Percentiles rank a stretch among this genome's conserved stretches.
These are phyloP conservation scores for Nesogale talazaci DNA, from an alignment of 2,113 vertebrate genomes.

Conservation along the genomic window DNA sequence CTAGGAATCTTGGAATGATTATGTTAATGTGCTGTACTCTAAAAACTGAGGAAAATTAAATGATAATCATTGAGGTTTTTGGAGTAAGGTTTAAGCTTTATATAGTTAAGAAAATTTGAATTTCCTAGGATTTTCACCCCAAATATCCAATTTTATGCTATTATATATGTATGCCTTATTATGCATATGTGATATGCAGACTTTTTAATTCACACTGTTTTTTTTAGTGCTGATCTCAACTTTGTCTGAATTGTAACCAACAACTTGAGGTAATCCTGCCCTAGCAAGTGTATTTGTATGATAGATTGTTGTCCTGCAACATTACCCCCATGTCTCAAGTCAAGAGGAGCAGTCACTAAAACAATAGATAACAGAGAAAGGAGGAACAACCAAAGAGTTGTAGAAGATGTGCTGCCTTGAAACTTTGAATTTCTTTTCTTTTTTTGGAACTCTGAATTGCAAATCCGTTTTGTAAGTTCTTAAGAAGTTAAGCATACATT, in stretches of 20 bases:
- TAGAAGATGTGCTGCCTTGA: neutral
- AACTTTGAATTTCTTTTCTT: neutral
- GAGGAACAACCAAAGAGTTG: neutral
- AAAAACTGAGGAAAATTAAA: neutral
- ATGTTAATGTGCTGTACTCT: neutral
- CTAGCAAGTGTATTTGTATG: neutral
- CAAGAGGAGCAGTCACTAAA: neutral
- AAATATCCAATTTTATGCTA: neutral
- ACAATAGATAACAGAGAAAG: neutral
- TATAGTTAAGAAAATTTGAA: neutral
- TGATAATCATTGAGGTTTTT: neutral
- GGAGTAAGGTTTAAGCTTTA: neutral
- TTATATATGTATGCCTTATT: neutral
- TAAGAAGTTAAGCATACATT: neutral
- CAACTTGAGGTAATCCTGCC: neutral
- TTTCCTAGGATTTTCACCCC: neutral
- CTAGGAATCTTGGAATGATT: neutral
- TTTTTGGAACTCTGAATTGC: neutral
- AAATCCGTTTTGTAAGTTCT: neutral
- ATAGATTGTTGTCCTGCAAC: neutral
- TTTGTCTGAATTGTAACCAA: neutral
- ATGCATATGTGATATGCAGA: neutral
- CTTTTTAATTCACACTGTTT: neutral
- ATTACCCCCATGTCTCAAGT: neutral
- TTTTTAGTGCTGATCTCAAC: neutral